Evolutionary conservation across 2,113 vertebrate species (phyloP), one percentile per base, ranked within the genome.

Genomic region (Coturnix japonica): DNA sequence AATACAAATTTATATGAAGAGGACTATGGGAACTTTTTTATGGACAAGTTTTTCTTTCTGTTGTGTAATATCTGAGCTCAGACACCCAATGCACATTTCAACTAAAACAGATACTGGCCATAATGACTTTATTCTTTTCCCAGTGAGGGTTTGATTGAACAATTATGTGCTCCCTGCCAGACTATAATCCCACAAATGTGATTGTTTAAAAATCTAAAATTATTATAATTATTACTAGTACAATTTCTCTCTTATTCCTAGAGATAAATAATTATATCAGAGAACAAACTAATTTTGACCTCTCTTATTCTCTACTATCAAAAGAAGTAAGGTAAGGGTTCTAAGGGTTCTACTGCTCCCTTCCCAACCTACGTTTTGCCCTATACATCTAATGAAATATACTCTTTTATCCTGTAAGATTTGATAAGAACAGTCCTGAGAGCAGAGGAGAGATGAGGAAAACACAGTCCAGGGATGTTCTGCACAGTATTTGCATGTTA

Each of bases 141-240:
- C 23, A 75, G 0, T 22, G 22, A 54, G 4, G 7, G 3, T 47
- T 57, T 85, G 21, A 73, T 4, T 49, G 31, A 76, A 41, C 4
- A 60, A 12, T 26, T 4, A 0, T 9, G 6, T 85, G 5, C 1
- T 3, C 9, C 1, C 1, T 13, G 4, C 5, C 11, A 47, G 17
- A 63, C 44, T 15, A 54, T 0, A 0, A 22, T 85, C 26, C 12
- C 7, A 56, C 1, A 76, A 43, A 74, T 33, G 7, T n/a, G 33
- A 30, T n/a, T 9, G 81, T 53, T 43, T 47, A 17, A 80, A 86
- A 53, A 61, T 14, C 19, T 71, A 23, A 54, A 81, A 57, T 46
- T 78, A 56, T 28, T 41, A 41, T 11, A 41, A 41, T 41, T 41
- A 41, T 41, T 4, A 39, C 14, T 41, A 54, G 10, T 30, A 15